Percentiles rank a stretch among this genome's conserved stretches.
These are phyloP conservation scores for Platypus cylindrus DNA, from an alignment of 2,888 invertebrate genomes.

Conservation along the genomic window DNA sequence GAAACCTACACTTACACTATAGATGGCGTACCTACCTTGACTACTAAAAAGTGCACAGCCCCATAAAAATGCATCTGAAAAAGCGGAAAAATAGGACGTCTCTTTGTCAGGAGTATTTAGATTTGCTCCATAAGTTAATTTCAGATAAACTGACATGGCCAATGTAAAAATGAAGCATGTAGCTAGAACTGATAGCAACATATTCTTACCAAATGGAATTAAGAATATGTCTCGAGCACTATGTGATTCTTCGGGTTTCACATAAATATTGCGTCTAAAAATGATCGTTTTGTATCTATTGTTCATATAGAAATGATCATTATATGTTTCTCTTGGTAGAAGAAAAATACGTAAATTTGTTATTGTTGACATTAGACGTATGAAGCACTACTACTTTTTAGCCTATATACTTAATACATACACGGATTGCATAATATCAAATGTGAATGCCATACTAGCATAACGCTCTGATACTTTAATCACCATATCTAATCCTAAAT, in stretches of 20 bases:
- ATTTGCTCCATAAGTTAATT: too few species aligned
- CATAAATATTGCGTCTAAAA: constrained; percentile 48
- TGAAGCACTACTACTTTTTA: background rate
- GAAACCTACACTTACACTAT: too few species aligned
- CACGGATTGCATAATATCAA: constrained; percentile 50
- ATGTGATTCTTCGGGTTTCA: constrained; percentile 46
- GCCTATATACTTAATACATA: too few species aligned
- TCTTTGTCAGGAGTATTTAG: background rate
- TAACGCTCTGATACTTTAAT: constrained; percentile 41
- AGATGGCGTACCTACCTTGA: constrained; percentile 47
- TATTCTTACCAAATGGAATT: constrained; percentile 44
- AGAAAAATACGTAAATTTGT: too few species aligned
- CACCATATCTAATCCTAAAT: constrained; percentile 47
- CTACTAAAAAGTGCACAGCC: constrained; percentile 50
- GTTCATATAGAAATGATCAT: too few species aligned
- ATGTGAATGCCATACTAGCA: constrained; percentile 46
- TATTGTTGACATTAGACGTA: too few species aligned
- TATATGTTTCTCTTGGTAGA: too few species aligned
- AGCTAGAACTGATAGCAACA: constrained; percentile 41
- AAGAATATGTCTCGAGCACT: constrained; percentile 44
- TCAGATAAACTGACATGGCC: constrained; percentile 32
- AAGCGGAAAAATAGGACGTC: constrained; percentile 11
- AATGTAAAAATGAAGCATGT: constrained; percentile 40
- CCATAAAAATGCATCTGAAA: constrained; percentile 47
- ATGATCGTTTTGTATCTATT: constrained; percentile 3